A percentile compares a stretch with the other conserved stretches of the same genome.
phyloP scores from a whole-genome alignment of 92 coral and sea anemone genomes.

The Montipora capitata region DNA sequence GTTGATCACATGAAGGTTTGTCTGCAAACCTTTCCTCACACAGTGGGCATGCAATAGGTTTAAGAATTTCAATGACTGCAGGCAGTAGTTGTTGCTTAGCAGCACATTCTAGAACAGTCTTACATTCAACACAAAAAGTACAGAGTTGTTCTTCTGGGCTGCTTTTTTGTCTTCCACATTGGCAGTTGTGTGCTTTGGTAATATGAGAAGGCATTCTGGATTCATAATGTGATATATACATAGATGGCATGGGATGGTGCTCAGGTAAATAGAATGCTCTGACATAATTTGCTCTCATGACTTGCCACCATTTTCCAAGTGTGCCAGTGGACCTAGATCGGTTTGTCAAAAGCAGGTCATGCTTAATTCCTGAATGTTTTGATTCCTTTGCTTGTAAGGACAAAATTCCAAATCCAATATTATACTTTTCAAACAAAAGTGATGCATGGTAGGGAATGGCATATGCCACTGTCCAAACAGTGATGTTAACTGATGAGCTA shows the following conservation, averaged over 20 bases:
- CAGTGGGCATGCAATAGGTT: constrained; percentile 45
- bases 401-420: constrained; percentile 67
- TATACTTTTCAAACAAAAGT: constrained; percentile 55
- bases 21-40: constrained; percentile 63
- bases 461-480: constrained; percentile 77
- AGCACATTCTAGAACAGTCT: constrained; percentile 49
- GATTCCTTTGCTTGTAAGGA: constrained; percentile 74
- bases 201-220: constrained; percentile 51
- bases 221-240: constrained; percentile 44
- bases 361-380: constrained; percentile 71
- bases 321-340: too few species aligned
- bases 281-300: constrained; percentile 78
- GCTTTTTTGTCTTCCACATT: constrained; percentile 64
- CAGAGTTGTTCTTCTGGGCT: constrained; percentile 44
- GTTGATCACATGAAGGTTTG: constrained; percentile 14
- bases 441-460: constrained; percentile 78
- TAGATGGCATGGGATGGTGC: too few species aligned
- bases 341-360: constrained; percentile 12
- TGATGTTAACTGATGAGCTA: constrained; percentile 33
- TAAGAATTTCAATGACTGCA: constrained; percentile 23
- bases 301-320: constrained; percentile 29
- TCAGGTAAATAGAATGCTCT: constrained; percentile 51
- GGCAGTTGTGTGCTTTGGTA: constrained; percentile 24
- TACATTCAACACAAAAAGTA: constrained; percentile 52
- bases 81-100: constrained; percentile 18